Evolutionary conservation across 2,113 vertebrate species (phyloP), one percentile per base, ranked within the genome.

Genomic region (Dendrocopos noguchii): DNA sequence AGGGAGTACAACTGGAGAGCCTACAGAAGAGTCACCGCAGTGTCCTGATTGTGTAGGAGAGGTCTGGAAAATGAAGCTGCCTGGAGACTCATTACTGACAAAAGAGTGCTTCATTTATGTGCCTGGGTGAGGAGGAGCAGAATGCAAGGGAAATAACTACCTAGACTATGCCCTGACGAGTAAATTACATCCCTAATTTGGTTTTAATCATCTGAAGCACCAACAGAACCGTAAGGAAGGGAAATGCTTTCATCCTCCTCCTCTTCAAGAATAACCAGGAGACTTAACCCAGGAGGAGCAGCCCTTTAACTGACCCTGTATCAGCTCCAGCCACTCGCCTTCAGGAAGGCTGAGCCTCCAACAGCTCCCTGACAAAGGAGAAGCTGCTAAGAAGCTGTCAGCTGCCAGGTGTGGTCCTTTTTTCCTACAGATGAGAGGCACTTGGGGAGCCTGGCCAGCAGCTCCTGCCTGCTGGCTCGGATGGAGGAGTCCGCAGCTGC

Each of bases 371-470:
- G 81, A 70, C 34, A 53, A 90, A 80, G 72, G n/a, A 27, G 36
- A 88, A 87, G 53, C 31, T 63, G 61, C 56, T 78, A 4, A 74
- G 75, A 87, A 88, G 95, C 50, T 52, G 50, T 24, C 50, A 24
- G 36, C 71, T 92, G 93, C 53, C 92, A 88, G 61, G 90, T 78
- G 53, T 77, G 67, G 73, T 94, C 87, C 36, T 36, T 94, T 90
- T 88, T 90, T 93, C 95, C 88, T 4, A 2, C 78, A 89, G 81
- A 77, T 94, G 96, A 93, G 91, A 96, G 92, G 88, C 61, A 68
- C 60, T 53, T 66, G 94, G 94, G 86, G 90, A 95, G 86, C 76
- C 87, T 93, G 55, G 79, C 95, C 90, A 96, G 93, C 77, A 78
- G 83, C 91, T 52, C 25, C 39, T 56, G 53, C 50, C 25, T 1